phyloP scores from a whole-genome alignment of 1,140 invertebrate species.

The Drosophila sp. region DNA sequence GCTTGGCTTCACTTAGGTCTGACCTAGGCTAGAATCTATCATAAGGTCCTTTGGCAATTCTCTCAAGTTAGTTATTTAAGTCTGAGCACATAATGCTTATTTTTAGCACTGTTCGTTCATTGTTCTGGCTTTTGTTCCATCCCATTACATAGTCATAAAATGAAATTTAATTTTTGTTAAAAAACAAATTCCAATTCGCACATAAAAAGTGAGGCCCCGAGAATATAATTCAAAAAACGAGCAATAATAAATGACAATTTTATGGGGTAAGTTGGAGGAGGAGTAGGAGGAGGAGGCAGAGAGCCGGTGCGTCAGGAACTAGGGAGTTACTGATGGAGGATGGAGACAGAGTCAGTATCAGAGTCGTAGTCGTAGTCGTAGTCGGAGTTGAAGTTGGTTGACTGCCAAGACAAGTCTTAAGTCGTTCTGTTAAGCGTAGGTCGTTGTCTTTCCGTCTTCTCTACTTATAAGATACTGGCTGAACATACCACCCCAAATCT shows the following conservation, averaged over 20 bases:
- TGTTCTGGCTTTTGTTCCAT: background rate
- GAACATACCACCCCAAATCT: constrained; percentile 29
- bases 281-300: no score
- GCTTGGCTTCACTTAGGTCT: no score
- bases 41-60: no score
- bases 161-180: constrained; percentile 37
- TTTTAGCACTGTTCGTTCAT: background rate
- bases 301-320: background rate
- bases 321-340: background rate
- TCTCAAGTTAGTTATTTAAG: no score
- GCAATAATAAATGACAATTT: constrained; percentile 77
- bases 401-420: constrained; percentile 24
- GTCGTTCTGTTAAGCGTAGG: constrained; percentile 49
- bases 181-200: constrained; percentile 22
- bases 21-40: no score
- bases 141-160: constrained; percentile 33
- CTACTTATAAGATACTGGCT: constrained; percentile 37
- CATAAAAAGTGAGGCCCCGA: constrained; percentile 17
- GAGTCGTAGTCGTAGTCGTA: background rate
- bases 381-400: constrained; percentile 5
- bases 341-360: background rate
- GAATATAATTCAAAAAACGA: constrained; percentile 55
- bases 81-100: background rate
- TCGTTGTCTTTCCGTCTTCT: constrained; percentile 16
- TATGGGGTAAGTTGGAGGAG: constrained; percentile 39